phyloP scores from a whole-genome alignment of 1,140 invertebrate species.

The Probaryconus sp. region DNA sequence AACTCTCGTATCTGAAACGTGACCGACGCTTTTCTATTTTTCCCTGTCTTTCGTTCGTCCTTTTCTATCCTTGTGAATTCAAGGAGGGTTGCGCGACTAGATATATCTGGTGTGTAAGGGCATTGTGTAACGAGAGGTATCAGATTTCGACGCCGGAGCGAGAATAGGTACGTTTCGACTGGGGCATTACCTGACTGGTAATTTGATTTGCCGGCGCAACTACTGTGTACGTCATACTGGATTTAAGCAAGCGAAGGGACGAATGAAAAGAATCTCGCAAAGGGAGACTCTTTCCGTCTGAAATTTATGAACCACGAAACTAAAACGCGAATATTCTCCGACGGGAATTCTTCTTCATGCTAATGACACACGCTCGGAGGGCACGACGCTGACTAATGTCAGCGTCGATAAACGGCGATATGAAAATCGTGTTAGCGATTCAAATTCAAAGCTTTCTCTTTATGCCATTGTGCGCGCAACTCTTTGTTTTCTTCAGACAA shows the following conservation, averaged over 20 bases:
- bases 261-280: not conserved
- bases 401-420: conserved; percentile 34
- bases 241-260: not conserved
- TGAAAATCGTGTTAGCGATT: conserved; percentile 44
- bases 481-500: conserved; percentile 43
- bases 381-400: conserved; percentile 37
- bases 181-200: not conserved
- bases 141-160: conserved; percentile 4
- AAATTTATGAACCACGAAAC: conserved; percentile 23
- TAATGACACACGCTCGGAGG: conserved; percentile 24
- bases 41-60: too few relatives aligned
- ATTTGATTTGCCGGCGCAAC: conserved; percentile 5
- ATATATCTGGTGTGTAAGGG: conserved; percentile 4
- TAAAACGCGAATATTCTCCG: not conserved
- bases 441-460: conserved; percentile 21
- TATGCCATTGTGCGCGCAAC: conserved; percentile 21
- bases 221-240: conserved; percentile 3
- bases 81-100: conserved; percentile 3
- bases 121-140: conserved; percentile 17
- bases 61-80: too few relatives aligned
- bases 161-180: not conserved
- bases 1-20: too few relatives aligned
- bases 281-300: not conserved
- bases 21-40: conserved; percentile 3
- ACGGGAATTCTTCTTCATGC: not conserved